These are phyloP conservation scores for Agelastica alni DNA, from an alignment of 2,888 invertebrate genomes.

Conservation along the genomic window DNA sequence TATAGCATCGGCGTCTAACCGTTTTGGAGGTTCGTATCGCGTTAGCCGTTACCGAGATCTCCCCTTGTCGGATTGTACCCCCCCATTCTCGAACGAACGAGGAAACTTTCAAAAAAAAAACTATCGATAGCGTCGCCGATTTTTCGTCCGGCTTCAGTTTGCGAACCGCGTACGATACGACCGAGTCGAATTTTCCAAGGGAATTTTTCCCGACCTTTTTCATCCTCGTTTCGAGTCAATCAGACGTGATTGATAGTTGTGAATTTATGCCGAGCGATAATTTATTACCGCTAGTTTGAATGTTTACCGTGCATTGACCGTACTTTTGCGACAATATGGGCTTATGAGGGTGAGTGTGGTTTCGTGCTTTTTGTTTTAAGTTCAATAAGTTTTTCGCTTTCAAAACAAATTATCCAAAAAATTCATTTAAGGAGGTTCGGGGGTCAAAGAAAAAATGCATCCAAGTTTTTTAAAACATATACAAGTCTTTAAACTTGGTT, in stretches of 20 bases:
- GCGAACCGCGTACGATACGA: background rate
- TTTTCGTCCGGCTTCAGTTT: background rate
- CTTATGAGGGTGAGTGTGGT: background rate
- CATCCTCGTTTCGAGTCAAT: background rate
- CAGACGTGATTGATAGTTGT: background rate
- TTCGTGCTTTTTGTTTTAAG: background rate
- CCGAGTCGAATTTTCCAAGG: background rate
- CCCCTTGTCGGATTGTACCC: no score
- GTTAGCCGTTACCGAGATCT: background rate
- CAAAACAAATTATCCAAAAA: no score
- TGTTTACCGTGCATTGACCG: slow-evolving; percentile 2
- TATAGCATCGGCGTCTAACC: slow-evolving; percentile 3
- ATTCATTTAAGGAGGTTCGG: no score
- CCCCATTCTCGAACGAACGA: no score
- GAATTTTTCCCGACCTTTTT: background rate
- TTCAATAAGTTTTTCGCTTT: no score
- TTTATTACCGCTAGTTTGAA: background rate
- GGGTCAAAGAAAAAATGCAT: no score
- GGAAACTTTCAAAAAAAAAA: no score
- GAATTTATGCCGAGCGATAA: background rate
- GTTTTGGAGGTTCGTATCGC: slow-evolving; percentile 1
- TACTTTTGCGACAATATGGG: background rate
- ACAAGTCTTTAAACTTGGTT: no score
- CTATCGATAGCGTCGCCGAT: background rate
- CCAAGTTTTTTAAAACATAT: no score